A percentile compares a stretch with the other conserved stretches of the same genome.
phyloP scores from a whole-genome alignment of 2,113 vertebrate species.

The Cyanoderma ruficeps region DNA sequence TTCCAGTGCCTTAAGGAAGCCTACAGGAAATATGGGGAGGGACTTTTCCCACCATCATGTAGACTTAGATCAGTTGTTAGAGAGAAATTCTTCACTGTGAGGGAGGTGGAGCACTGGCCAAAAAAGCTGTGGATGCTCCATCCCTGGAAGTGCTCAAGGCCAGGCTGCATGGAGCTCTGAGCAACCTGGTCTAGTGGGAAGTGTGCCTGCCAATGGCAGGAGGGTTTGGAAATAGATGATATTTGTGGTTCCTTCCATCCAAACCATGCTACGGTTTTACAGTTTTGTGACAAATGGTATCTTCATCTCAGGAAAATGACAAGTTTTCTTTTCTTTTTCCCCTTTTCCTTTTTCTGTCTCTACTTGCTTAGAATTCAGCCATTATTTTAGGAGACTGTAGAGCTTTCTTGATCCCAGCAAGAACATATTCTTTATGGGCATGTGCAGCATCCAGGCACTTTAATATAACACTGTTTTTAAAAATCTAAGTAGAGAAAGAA shows the following conservation, averaged over 20 bases:
- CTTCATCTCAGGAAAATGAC: background rate
- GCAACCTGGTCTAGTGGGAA: background rate
- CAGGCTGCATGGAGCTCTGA: too few relatives aligned
- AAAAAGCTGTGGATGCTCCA: background rate
- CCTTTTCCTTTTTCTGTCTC: background rate
- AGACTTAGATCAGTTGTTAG: too few relatives aligned
- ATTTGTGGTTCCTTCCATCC: background rate
- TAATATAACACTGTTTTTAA: background rate
- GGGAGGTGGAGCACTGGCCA: background rate
- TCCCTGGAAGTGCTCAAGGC: background rate
- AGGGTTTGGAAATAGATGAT: background rate
- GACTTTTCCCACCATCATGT: background rate
- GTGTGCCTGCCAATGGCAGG: background rate
- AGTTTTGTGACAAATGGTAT: background rate
- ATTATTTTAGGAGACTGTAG: background rate
- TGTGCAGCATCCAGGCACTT: background rate
- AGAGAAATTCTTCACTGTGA: background rate
- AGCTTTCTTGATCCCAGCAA: background rate
- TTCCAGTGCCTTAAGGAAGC: too few relatives aligned
- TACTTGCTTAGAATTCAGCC: background rate
- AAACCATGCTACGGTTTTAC: background rate
- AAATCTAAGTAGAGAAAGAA: background rate
- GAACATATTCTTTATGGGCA: background rate
- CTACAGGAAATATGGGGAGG: background rate
- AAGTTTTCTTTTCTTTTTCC: background rate